These are phyloP conservation scores for Knipowitschia caucasica DNA, from an alignment of 2,797 vertebrate species.

Conservation along the genomic window DNA sequence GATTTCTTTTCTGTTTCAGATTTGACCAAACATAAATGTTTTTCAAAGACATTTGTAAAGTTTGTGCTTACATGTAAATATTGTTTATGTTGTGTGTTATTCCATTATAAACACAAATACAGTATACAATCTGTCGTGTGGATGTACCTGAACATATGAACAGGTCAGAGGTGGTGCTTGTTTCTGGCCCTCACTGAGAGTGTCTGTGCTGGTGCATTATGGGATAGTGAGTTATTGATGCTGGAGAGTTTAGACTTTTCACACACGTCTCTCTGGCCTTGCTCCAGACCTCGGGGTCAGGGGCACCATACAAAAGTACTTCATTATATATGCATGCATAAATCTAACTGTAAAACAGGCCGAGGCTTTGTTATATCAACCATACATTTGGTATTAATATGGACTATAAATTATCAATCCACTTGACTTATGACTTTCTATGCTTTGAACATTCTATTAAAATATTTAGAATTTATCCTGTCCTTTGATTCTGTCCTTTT, in stretches of 20 bases:
- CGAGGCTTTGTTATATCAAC: constrained; percentile 11
- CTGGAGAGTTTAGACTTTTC: constrained; percentile 47
- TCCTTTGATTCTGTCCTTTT: no score
- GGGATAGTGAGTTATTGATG: constrained; percentile 59
- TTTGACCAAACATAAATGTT: not conserved
- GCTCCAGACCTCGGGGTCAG: constrained; percentile 60
- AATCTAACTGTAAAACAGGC: constrained; percentile 54
- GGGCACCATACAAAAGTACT: constrained; percentile 42
- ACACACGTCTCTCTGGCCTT: constrained; percentile 58
- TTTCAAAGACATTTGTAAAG: not conserved
- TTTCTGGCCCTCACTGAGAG: constrained; percentile 16
- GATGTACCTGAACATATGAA: no score
- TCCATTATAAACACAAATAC: no score
- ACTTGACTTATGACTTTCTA: not conserved
- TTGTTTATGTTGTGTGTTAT: no score
- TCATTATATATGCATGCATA: constrained; percentile 65
- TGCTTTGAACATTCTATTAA: not conserved
- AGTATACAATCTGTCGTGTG: not conserved
- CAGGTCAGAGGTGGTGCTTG: constrained; percentile 8
- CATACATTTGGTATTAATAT: not conserved
- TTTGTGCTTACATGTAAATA: no score
- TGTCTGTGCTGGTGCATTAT: constrained; percentile 18
- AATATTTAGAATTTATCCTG: no score
- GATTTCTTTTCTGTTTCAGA: no score
- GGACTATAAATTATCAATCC: not conserved